Conservation (phyloP, 1,140 invertebrate species). For the Polypedilum vanderplanki region DNA sequence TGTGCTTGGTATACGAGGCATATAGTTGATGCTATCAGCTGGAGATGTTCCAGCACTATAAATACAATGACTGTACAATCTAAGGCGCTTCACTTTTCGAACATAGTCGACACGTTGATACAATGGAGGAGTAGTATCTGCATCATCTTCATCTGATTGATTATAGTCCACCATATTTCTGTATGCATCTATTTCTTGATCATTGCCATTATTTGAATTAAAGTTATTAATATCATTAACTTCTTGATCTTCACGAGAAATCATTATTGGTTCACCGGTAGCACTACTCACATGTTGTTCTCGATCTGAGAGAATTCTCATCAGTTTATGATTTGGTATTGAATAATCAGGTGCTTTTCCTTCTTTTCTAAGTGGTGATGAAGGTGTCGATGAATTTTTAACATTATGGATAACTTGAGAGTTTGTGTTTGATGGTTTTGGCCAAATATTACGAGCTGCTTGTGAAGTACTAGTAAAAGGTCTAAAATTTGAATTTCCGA, state of each 20-base stretch:
- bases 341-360: conserved; percentile 32
- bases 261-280: background rate
- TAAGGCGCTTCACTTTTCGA: background rate
- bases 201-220: background rate
- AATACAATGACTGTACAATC: conserved; percentile 25
- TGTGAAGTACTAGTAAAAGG: conserved; percentile 49
- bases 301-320: conserved; percentile 1
- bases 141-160: background rate
- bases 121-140: background rate
- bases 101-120: background rate
- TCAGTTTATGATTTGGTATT: conserved; percentile 29
- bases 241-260: conserved; percentile 23
- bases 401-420: conserved; percentile 44
- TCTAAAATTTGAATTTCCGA: conserved; percentile 39
- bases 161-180: background rate
- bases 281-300: background rate
- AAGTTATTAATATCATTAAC: conserved; percentile 29
- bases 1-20: background rate
- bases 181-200: background rate
- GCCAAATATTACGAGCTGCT: conserved; percentile 55
- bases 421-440: conserved; percentile 34
- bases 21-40: background rate
- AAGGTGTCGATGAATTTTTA: conserved; percentile 46
- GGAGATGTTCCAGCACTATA: conserved; percentile 21
- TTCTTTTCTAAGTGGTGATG: conserved; percentile 60